Percentiles rank a stretch among this genome's conserved stretches.
Conservation (phyloP, 2,888 invertebrate genomes). For the Trissoscelio sp. region DNA sequence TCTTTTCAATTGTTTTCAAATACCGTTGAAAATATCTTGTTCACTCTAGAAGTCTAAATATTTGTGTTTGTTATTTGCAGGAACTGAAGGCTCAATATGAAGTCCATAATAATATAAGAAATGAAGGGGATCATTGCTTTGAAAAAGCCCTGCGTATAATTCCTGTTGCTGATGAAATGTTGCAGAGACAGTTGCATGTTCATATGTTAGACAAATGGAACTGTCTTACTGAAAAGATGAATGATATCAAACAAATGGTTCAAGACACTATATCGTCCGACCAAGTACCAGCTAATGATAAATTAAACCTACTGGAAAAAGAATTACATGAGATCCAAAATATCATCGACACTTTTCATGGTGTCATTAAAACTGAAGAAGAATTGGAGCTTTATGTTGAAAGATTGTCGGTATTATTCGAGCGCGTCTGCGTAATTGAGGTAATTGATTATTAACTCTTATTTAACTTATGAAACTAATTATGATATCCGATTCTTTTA, state of each 20-base stretch:
- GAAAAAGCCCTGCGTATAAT: slow-evolving; percentile 91
- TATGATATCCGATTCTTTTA: too few species aligned
- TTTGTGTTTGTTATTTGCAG: slow-evolving; percentile 77
- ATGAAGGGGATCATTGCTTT: slow-evolving; percentile 89
- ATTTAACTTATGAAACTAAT: too few species aligned
- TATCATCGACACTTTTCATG: slow-evolving; percentile 89
- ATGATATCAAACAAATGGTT: slow-evolving; percentile 87
- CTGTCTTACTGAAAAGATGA: slow-evolving; percentile 87
- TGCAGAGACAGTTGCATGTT: slow-evolving; percentile 91
- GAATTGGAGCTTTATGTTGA: slow-evolving; percentile 92
- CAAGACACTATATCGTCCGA: slow-evolving; percentile 89
- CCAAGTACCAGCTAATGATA: slow-evolving; percentile 90
- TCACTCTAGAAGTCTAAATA: background rate
- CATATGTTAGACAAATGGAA: slow-evolving; percentile 92
- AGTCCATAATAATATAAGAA: slow-evolving; percentile 90
- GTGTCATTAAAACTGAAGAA: slow-evolving; percentile 92
- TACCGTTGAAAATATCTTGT: background rate
- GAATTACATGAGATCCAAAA: slow-evolving; percentile 90
- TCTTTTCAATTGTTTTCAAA: background rate
- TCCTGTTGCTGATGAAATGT: slow-evolving; percentile 93
- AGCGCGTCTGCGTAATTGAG: slow-evolving; percentile 90
- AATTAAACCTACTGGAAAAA: slow-evolving; percentile 89
- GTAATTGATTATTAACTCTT: too few species aligned
- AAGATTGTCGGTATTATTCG: slow-evolving; percentile 90
- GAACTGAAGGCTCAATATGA: slow-evolving; percentile 95